Evolutionary conservation across 37 sponge, comb jelly and placozoan species (phyloP).

Genomic region (Dysidea cf. avara): DNA sequence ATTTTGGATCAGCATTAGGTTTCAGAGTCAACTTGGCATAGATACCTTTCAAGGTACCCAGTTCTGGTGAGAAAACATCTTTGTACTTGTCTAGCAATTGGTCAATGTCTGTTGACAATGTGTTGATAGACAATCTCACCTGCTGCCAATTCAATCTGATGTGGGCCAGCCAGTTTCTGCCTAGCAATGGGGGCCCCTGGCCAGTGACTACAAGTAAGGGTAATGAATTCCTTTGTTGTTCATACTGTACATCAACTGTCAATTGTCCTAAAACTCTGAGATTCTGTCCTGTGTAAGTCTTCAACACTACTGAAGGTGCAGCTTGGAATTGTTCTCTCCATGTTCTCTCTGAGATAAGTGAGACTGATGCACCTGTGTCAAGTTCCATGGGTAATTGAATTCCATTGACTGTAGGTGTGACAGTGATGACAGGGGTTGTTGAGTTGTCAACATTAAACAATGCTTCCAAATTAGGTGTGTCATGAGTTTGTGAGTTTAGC

Average conservation of each 20-base stretch:
- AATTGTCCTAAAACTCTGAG: constrained; percentile 20
- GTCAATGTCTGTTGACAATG: too few relatives aligned
- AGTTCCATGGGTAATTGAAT: too few relatives aligned
- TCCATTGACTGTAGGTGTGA: too few relatives aligned
- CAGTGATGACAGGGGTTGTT: too few relatives aligned
- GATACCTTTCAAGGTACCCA: constrained; percentile 11
- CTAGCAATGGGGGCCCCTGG: constrained; percentile 37
- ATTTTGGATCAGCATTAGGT: constrained; percentile 1
- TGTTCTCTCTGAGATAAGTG: too few relatives aligned
- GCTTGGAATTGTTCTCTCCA: too few relatives aligned
- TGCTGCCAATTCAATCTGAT: background rate
- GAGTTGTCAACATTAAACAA: too few relatives aligned
- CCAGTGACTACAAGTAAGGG: constrained; percentile 22
- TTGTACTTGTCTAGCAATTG: constrained; percentile 23
- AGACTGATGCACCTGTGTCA: too few relatives aligned
- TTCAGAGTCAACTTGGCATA: background rate
- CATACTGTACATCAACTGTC: constrained; percentile 7
- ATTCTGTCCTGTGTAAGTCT: constrained; percentile 32
- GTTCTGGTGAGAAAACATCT: constrained; percentile 13
- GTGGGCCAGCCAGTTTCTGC: constrained; percentile 37
- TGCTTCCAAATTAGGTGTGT: too few relatives aligned
- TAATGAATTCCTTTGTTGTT: constrained; percentile 1
- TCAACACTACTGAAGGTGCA: too few relatives aligned
- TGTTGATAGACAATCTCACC: too few relatives aligned
- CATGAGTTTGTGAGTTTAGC: too few relatives aligned